Conservation (phyloP, 2,113 vertebrate genomes). For the Fulica atra region DNA sequence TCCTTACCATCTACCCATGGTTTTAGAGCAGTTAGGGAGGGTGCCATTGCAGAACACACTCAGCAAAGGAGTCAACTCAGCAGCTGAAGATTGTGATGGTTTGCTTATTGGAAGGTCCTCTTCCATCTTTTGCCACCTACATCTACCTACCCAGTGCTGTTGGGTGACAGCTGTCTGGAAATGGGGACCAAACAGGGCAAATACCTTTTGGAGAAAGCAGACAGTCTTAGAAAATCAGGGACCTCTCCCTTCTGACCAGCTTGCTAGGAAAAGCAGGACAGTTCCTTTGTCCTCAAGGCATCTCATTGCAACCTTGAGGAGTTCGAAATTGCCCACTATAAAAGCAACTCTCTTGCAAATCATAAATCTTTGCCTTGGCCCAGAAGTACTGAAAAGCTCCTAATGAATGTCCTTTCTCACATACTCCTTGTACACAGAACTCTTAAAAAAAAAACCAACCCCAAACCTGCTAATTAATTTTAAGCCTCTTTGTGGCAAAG, state of each 20-base stretch:
- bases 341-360: neutral
- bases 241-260: neutral
- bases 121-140: neutral
- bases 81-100: neutral
- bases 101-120: neutral
- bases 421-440: neutral
- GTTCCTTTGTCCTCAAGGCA: neutral
- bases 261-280: neutral
- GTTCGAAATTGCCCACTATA: neutral
- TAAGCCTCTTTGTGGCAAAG: constrained; percentile 73
- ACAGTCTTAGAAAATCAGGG: neutral
- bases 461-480: constrained; percentile 68
- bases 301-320: neutral
- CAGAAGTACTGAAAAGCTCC: constrained; percentile 1
- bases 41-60: neutral
- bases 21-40: neutral
- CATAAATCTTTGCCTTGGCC: neutral
- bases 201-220: neutral
- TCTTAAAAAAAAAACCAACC: neutral
- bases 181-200: neutral
- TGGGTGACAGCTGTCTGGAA: neutral
- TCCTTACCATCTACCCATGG: rapidly evolving
- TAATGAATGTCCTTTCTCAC: constrained; percentile 39
- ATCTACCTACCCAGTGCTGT: neutral
- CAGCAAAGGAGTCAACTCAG: neutral